phyloP scores from a whole-genome alignment of 1,140 invertebrate species.

The Caenorhabditis remanei region DNA sequence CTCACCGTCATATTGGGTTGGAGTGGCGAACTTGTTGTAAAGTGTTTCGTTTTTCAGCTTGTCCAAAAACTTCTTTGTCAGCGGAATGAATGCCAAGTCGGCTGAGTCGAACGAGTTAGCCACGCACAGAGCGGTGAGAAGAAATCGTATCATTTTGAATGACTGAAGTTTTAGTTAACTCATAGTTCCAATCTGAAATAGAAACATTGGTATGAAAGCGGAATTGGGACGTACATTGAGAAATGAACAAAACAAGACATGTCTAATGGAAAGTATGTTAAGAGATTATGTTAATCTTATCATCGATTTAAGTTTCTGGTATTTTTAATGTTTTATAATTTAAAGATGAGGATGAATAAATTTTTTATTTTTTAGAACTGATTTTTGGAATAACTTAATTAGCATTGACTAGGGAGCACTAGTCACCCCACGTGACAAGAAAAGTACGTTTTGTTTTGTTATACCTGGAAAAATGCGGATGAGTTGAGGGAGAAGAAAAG shows the following conservation, averaged over 20 bases:
- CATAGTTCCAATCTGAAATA: slow-evolving; percentile 37
- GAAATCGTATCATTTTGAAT: slow-evolving; percentile 1
- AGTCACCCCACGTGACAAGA: not conserved
- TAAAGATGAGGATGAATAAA: not conserved
- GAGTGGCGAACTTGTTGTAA: slow-evolving; percentile 76
- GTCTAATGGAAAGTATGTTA: not conserved
- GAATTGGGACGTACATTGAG: not conserved
- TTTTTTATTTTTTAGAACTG: not conserved
- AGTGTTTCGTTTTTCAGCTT: slow-evolving; percentile 68
- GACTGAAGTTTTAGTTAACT: not conserved
- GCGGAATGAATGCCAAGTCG: slow-evolving; percentile 58
- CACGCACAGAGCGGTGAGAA: not conserved
- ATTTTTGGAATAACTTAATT: not conserved
- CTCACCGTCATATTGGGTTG: slow-evolving; percentile 74
- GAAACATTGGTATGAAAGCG: not conserved
- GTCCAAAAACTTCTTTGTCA: slow-evolving; percentile 68
- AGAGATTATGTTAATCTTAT: not conserved
- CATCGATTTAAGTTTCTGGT: not conserved
- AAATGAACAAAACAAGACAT: not conserved
- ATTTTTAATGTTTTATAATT: not conserved
- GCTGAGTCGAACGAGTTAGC: slow-evolving; percentile 8
- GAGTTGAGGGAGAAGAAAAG: not conserved
- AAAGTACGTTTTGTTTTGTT: slow-evolving; percentile 7
- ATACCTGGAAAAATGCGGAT: not conserved
- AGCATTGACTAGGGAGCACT: not conserved